A percentile compares a stretch with the other conserved stretches of the same genome.
These are phyloP conservation scores for Agrochola litura DNA, from an alignment of 2,888 invertebrate genomes.

Conservation along the genomic window DNA sequence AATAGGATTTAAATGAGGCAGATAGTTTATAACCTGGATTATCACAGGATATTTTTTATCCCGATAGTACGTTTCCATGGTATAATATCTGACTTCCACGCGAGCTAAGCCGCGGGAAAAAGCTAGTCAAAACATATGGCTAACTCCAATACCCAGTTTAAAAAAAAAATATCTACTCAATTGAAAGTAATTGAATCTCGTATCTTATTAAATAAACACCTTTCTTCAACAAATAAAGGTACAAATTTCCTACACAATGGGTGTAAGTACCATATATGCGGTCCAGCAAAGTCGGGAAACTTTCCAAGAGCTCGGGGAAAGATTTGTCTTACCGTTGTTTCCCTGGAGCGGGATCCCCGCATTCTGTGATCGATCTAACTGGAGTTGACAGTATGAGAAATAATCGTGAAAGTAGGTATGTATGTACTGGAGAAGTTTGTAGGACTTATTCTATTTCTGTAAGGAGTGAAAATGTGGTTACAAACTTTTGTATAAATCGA, in stretches of 20 bases:
- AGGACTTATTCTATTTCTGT: constrained; percentile 23
- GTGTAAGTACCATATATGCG: constrained; percentile 40
- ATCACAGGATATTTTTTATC: no score
- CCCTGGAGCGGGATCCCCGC: constrained; percentile 60
- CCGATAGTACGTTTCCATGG: no score
- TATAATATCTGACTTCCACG: no score
- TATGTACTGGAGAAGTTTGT: constrained; percentile 1
- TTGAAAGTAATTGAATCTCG: constrained; percentile 6
- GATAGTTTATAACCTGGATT: no score
- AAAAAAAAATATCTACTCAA: neutral
- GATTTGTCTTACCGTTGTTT: constrained; percentile 68
- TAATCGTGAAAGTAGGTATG: constrained; percentile 30
- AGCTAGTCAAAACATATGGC: no score
- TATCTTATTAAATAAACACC: constrained; percentile 21
- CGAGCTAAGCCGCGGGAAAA: no score
- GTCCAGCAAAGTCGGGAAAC: constrained; percentile 49
- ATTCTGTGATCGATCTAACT: constrained; percentile 66
- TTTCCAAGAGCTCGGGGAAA: constrained; percentile 53
- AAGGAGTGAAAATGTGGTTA: neutral
- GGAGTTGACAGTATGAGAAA: constrained; percentile 52
- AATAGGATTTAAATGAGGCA: no score
- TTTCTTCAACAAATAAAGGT: constrained; percentile 34
- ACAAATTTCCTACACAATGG: constrained; percentile 16
- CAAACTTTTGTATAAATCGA: neutral
- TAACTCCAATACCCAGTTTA: neutral